Evolutionary conservation across 2,797 vertebrate species (phyloP).

Genomic region (Bovichtus diacanthus): DNA sequence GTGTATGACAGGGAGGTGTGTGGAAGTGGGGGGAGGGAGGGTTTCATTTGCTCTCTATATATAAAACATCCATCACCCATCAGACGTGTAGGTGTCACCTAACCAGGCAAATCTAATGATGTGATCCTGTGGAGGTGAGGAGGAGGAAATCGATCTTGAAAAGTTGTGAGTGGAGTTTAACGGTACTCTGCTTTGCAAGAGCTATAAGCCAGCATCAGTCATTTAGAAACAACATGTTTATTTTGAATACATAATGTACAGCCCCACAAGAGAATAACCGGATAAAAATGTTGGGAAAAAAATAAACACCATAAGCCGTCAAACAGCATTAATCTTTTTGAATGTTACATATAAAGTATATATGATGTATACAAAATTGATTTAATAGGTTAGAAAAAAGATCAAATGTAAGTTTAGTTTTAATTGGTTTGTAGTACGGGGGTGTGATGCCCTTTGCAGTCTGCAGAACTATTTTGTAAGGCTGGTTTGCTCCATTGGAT

Average conservation of each 20-base stretch:
- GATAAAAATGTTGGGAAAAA: conserved; percentile 28
- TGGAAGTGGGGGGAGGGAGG: conserved; percentile 36
- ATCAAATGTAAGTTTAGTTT: not conserved
- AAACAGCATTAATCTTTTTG: conserved; percentile 20
- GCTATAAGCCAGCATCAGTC: conserved; percentile 48
- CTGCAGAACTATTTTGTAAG: conserved; percentile 1
- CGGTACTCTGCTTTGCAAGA: conserved; percentile 43
- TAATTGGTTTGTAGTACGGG: not conserved
- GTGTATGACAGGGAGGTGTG: conserved; percentile 53
- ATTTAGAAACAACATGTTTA: conserved; percentile 40
- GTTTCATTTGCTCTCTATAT: conserved; percentile 87
- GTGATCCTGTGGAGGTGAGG: conserved; percentile 75
- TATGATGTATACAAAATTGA: not conserved
- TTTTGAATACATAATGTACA: conserved; percentile 48
- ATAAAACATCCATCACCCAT: conserved; percentile 87
- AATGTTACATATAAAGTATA: conserved; percentile 2
- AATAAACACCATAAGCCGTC: conserved; percentile 25
- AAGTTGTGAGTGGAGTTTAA: conserved; percentile 77
- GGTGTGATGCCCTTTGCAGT: not conserved
- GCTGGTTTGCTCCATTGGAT: conserved; percentile 17
- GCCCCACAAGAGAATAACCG: conserved; percentile 21
- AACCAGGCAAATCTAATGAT: conserved; percentile 86
- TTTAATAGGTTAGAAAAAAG: not conserved
- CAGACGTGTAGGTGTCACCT: conserved; percentile 83
- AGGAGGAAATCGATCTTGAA: conserved; percentile 75